Conservation (phyloP, 1,140 invertebrate genomes). For the Lepidurus arcticus region DNA sequence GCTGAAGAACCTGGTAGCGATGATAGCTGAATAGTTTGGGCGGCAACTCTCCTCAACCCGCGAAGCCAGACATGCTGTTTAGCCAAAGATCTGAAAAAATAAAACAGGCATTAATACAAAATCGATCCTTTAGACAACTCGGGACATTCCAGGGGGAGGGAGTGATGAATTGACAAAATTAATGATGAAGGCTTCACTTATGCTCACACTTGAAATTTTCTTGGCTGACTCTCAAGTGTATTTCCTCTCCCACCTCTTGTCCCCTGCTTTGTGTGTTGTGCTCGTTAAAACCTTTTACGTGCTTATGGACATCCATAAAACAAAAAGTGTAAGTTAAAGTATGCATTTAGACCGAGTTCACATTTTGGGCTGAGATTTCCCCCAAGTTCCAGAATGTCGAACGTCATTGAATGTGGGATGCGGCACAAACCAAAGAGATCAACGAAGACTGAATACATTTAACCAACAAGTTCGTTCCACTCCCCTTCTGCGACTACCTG, state of each 20-base stretch:
- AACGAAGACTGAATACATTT: not conserved
- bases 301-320: not conserved
- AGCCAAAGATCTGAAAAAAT: not conserved
- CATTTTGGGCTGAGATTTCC: not conserved
- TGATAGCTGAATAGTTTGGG: not conserved
- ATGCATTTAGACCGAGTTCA: not conserved
- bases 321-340: not conserved
- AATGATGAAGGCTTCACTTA: not conserved
- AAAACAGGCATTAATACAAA: not conserved
- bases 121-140: not conserved
- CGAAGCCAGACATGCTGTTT: not conserved
- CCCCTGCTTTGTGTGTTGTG: not conserved
- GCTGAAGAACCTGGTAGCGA: slow-evolving; percentile 2
- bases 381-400: not conserved
- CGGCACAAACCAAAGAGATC: not conserved
- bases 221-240: not conserved
- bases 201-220: not conserved
- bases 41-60: not conserved
- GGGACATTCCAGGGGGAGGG: not conserved
- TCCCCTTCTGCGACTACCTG: not conserved
- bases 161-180: slow-evolving; percentile 6
- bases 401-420: not conserved
- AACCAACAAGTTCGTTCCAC: not conserved
- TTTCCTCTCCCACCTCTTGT: not conserved
- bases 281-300: not conserved